Conservation (phyloP, 2,113 vertebrate genomes). For the Eretmodus cyanostictus region DNA sequence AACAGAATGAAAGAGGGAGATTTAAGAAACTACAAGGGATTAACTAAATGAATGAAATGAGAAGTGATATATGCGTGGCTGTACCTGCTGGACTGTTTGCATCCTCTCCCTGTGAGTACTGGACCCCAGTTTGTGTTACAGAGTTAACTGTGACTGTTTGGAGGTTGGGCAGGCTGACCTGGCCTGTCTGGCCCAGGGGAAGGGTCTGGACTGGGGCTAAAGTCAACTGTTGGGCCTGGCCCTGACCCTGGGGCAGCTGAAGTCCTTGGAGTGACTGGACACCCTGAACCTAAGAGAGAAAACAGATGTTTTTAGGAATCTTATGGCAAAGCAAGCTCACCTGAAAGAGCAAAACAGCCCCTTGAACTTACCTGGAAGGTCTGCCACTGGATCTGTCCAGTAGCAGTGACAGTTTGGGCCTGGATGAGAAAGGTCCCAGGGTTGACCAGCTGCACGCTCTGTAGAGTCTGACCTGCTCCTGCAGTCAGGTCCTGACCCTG, state of each 20-base stretch:
- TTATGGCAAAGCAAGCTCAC: not conserved
- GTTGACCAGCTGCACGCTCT: slow-evolving; percentile 96
- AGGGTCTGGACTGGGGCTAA: slow-evolving; percentile 94
- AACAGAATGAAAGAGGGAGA: not conserved
- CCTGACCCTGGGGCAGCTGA: slow-evolving; percentile 81
- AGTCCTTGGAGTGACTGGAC: slow-evolving; percentile 98
- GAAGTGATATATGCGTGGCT: not conserved
- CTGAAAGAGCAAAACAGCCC: not conserved
- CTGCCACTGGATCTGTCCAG: slow-evolving; percentile 99
- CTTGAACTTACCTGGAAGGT: slow-evolving; percentile 82
- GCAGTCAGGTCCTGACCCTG: slow-evolving; percentile 85
- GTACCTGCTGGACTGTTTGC: slow-evolving; percentile 83
- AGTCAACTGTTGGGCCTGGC: slow-evolving; percentile 89
- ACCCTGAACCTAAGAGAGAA: slow-evolving; percentile 79
- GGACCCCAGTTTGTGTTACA: slow-evolving; percentile 83
- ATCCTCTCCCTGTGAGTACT: slow-evolving; percentile 72
- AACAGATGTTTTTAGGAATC: not conserved
- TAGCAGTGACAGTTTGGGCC: slow-evolving; percentile 95
- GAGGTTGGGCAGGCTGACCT: slow-evolving; percentile 90
- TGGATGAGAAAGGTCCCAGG: slow-evolving; percentile 97
- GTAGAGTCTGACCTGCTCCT: slow-evolving; percentile 80
- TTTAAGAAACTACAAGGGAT: not conserved
- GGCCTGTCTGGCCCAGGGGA: slow-evolving; percentile 88
- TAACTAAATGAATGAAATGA: not conserved
- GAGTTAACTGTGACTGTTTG: slow-evolving; percentile 98